Evolutionary conservation across 2,797 vertebrate genomes (phyloP).

Genomic region (Tragelaphus oryx): DNA sequence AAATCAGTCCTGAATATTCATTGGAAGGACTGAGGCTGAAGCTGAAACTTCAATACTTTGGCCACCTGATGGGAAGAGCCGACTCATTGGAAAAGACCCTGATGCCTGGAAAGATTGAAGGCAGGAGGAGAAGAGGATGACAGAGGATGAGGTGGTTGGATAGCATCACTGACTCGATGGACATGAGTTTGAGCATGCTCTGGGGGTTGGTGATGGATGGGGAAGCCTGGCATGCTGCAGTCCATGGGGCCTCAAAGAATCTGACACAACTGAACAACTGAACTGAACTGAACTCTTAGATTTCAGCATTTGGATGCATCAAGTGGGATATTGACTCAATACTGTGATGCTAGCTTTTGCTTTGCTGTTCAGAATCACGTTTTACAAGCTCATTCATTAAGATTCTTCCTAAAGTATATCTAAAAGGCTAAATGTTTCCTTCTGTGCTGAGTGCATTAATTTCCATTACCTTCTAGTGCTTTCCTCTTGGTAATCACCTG

Average conservation of each 20-base stretch:
- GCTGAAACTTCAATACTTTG: not conserved
- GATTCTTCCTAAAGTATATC: not conserved
- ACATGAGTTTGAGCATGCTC: not conserved
- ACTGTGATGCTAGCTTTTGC: not conserved
- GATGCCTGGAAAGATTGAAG: not conserved
- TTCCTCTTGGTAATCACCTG: constrained; percentile 16
- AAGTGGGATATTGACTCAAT: not conserved
- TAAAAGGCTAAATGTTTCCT: constrained; percentile 25
- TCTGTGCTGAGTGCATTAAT: not conserved
- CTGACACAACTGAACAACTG: not conserved
- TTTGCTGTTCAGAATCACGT: not conserved
- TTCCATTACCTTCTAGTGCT: not conserved
- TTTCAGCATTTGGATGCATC: not conserved
- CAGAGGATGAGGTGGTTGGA: not conserved
- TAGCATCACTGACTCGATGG: not conserved
- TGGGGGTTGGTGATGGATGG: not conserved
- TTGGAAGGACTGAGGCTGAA: not conserved
- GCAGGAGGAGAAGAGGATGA: not conserved
- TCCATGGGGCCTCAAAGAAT: not conserved
- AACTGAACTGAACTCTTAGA: not conserved
- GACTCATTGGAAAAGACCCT: not conserved
- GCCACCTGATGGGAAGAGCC: not conserved
- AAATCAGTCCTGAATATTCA: not conserved
- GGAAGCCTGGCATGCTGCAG: not conserved
- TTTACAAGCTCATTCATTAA: not conserved